Percentiles rank a stretch among this genome's conserved stretches.
These are phyloP conservation scores for Aricia artaxerxes DNA, from an alignment of 2,888 invertebrate genomes.

Conservation along the genomic window DNA sequence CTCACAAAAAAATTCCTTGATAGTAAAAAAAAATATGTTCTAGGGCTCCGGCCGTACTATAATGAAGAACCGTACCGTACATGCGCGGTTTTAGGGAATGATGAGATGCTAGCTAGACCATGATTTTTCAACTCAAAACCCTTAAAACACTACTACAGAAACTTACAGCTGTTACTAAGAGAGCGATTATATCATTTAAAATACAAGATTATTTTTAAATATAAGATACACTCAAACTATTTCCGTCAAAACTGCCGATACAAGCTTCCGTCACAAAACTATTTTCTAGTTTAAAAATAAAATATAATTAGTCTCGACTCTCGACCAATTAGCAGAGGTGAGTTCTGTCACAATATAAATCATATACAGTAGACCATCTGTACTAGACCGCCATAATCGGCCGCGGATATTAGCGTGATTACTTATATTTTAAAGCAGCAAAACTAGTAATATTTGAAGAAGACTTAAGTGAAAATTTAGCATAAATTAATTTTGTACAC, in stretches of 20 bases:
- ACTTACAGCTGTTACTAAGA: not conserved
- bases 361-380: not conserved
- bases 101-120: not conserved
- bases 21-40: too few species aligned
- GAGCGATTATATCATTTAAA: too few species aligned
- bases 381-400: not conserved
- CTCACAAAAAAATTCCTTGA: too few species aligned
- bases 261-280: not conserved
- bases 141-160: not conserved
- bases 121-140: not conserved
- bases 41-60: too few species aligned
- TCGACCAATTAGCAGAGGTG: slow-evolving; percentile 10
- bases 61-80: too few species aligned
- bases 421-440: not conserved
- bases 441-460: not conserved
- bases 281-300: not conserved
- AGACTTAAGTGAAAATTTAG: not conserved
- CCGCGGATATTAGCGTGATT: not conserved
- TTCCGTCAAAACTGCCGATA: not conserved
- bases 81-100: too few species aligned
- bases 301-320: slow-evolving; percentile 3
- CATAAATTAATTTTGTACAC: not conserved
- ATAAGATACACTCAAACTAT: not conserved
- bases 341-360: not conserved
- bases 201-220: not conserved